phyloP scores from a whole-genome alignment of 2,113 vertebrate species.

The Rhynchomys soricoides region DNA sequence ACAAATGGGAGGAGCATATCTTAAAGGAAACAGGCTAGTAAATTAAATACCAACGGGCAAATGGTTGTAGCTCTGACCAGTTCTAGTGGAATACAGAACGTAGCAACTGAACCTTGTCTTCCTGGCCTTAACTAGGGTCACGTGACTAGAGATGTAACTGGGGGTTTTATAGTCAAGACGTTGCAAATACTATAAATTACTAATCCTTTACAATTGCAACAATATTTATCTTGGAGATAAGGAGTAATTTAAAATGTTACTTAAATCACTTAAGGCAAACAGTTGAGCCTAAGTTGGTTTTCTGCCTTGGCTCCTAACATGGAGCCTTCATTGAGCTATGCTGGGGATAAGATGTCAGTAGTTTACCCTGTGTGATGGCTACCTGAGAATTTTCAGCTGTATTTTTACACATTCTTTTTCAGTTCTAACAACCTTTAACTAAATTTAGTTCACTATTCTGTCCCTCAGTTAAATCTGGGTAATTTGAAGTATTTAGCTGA shows the following conservation, averaged over 20 bases:
- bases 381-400: slow-evolving; percentile 65
- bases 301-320: slow-evolving; percentile 15
- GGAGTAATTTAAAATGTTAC: slow-evolving; percentile 22
- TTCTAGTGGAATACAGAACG: background rate
- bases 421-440: slow-evolving; percentile 14
- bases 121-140: slow-evolving; percentile 20
- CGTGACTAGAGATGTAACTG: background rate
- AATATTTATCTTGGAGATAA: slow-evolving; percentile 65
- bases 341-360: slow-evolving; percentile 32
- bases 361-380: background rate
- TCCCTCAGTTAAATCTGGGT: slow-evolving; percentile 18
- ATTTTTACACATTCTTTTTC: slow-evolving; percentile 37
- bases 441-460: slow-evolving; percentile 12
- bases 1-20: background rate
- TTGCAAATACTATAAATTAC: slow-evolving; percentile 47
- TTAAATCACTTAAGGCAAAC: slow-evolving; percentile 43
- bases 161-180: slow-evolving; percentile 44
- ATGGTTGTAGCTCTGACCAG: background rate
- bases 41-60: background rate
- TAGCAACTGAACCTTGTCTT: background rate
- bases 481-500: slow-evolving; percentile 57
- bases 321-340: slow-evolving; percentile 36
- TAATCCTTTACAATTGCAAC: slow-evolving; percentile 12
- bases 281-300: slow-evolving; percentile 47
- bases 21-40: background rate